These are phyloP conservation scores for Simalia tracyae DNA, from an alignment of 2,797 vertebrate genomes.

Conservation along the genomic window DNA sequence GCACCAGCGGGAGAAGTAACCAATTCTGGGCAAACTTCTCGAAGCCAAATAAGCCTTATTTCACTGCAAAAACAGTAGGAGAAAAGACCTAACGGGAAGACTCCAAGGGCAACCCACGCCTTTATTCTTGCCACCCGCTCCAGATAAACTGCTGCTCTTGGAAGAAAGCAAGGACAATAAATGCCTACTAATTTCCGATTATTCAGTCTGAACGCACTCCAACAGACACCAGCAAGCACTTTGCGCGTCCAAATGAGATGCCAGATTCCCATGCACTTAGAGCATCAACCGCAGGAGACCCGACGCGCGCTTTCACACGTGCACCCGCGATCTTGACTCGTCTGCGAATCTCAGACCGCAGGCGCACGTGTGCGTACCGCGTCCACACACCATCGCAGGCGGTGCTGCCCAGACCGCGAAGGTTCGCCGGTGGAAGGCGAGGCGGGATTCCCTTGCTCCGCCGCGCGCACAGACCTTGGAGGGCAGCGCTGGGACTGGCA, in stretches of 20 bases:
- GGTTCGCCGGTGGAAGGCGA: background rate
- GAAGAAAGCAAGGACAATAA: background rate
- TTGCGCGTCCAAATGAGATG: background rate
- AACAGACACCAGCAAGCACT: background rate
- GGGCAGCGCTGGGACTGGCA: background rate
- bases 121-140: no score
- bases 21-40: background rate
- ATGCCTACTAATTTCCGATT: background rate
- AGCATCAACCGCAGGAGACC: background rate
- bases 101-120: background rate
- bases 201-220: background rate
- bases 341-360: background rate
- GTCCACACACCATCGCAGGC: background rate
- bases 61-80: background rate
- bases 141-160: background rate
- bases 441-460: background rate
- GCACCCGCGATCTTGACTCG: background rate
- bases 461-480: slow-evolving; percentile 64
- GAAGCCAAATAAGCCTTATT: background rate
- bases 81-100: background rate
- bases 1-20: background rate
- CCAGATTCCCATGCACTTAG: background rate
- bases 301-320: background rate
- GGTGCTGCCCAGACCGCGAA: background rate
- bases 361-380: background rate